phyloP scores from a whole-genome alignment of 2,888 invertebrate species.

The Dolichomitus sp. region DNA sequence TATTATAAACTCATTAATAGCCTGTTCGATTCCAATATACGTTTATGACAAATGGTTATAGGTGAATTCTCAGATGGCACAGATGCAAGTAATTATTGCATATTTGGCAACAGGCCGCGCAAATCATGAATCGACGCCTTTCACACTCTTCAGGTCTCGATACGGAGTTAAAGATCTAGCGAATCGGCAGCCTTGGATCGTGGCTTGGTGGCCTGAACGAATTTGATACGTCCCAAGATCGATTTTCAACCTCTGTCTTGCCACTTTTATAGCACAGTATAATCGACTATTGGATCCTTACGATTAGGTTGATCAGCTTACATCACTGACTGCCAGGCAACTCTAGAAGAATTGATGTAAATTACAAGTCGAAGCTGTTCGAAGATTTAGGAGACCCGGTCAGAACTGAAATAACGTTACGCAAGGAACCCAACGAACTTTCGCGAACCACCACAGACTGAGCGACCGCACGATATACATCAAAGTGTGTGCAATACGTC shows the following conservation, averaged over 20 bases:
- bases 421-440: conserved; percentile 34
- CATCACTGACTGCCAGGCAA: background rate
- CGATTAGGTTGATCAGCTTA: conserved; percentile 1
- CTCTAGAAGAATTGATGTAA: background rate
- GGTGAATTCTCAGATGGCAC: background rate
- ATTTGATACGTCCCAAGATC: conserved; percentile 63
- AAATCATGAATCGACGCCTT: conserved; percentile 32
- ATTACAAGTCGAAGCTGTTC: background rate
- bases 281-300: conserved; percentile 1
- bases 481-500: background rate
- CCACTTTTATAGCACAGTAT: conserved; percentile 1
- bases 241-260: conserved; percentile 59
- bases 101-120: conserved; percentile 27
- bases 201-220: conserved; percentile 66
- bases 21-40: too few relatives aligned
- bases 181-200: conserved; percentile 59
- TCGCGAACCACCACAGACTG: background rate
- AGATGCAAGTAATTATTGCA: background rate
- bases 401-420: conserved; percentile 36
- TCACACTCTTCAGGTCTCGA: conserved; percentile 15
- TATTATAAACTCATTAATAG: too few relatives aligned
- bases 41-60: too few relatives aligned
- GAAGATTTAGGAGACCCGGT: conserved; percentile 7
- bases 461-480: conserved; percentile 25
- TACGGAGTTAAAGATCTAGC: conserved; percentile 3